phyloP scores from a whole-genome alignment of 2,113 vertebrate species.

The Heterotis niloticus region DNA sequence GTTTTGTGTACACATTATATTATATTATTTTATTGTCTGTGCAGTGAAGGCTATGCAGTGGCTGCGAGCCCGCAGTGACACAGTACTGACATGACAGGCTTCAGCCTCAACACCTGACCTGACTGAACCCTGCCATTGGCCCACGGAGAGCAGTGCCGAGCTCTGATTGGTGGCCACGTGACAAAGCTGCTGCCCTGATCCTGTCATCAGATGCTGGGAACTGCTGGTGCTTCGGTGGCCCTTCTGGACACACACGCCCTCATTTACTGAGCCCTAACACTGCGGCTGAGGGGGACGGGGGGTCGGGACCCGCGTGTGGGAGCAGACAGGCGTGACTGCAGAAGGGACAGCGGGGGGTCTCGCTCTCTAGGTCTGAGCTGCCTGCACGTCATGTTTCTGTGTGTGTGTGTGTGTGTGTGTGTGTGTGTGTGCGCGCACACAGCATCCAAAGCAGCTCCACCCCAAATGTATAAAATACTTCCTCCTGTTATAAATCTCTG shows the following conservation, averaged over 20 bases:
- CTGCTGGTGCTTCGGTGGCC: background rate
- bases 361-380: background rate
- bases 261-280: conserved; percentile 17
- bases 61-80: background rate
- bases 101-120: background rate
- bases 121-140: background rate
- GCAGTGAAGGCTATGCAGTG: background rate
- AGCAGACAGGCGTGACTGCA: conserved; percentile 13
- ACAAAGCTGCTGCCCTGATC: background rate
- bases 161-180: no score
- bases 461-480: background rate
- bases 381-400: background rate
- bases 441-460: background rate
- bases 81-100: background rate
- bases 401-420: background rate
- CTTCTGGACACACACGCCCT: background rate
- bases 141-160: background rate
- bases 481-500: background rate
- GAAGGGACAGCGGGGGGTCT: background rate
- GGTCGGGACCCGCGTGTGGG: conserved; percentile 6
- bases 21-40: background rate
- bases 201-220: background rate
- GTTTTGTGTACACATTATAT: background rate
- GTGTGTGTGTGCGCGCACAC: background rate
- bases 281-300: background rate